A percentile compares a stretch with the other conserved stretches of the same genome.
These are phyloP conservation scores for Campodea augens DNA, from an alignment of 1,140 invertebrate species.

Conservation along the genomic window DNA sequence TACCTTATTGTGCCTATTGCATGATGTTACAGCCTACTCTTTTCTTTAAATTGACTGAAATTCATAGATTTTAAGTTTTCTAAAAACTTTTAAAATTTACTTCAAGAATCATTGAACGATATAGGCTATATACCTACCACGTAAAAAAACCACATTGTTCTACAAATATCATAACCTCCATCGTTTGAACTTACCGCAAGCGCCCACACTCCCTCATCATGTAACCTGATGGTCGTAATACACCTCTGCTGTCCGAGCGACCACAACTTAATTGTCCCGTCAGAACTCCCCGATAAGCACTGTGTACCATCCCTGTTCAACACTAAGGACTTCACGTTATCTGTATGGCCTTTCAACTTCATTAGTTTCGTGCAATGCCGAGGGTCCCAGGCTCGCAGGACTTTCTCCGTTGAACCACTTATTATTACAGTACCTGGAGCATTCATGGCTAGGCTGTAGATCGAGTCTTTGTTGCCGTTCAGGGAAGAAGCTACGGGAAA, in stretches of 20 bases:
- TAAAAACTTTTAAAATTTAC: too few species aligned
- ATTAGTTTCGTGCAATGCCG: slow-evolving; percentile 82
- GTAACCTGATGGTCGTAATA: slow-evolving; percentile 74
- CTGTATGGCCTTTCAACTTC: slow-evolving; percentile 91
- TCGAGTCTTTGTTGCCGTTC: slow-evolving; percentile 92
- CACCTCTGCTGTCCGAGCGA: slow-evolving; percentile 89
- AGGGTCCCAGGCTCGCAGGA: slow-evolving; percentile 92
- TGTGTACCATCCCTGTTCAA: slow-evolving; percentile 86
- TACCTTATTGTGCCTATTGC: too few species aligned
- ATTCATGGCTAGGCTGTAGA: slow-evolving; percentile 98
- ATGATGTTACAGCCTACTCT: too few species aligned
- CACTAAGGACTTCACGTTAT: slow-evolving; percentile 90
- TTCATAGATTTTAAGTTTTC: too few species aligned
- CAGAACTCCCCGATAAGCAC: slow-evolving; percentile 93
- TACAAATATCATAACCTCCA: too few species aligned
- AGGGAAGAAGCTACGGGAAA: slow-evolving; percentile 66
- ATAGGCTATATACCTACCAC: too few species aligned
- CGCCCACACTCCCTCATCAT: slow-evolving; percentile 93
- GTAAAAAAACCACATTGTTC: too few species aligned
- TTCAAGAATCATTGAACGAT: too few species aligned
- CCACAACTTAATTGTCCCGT: slow-evolving; percentile 96
- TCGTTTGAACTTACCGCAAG: slow-evolving; percentile 61
- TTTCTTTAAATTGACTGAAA: too few species aligned
- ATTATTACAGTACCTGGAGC: slow-evolving; percentile 85
- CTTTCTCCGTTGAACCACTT: slow-evolving; percentile 92